Evolutionary conservation across 2,797 vertebrate genomes (phyloP).

Genomic region (Typhlichthys eigenmanni): DNA sequence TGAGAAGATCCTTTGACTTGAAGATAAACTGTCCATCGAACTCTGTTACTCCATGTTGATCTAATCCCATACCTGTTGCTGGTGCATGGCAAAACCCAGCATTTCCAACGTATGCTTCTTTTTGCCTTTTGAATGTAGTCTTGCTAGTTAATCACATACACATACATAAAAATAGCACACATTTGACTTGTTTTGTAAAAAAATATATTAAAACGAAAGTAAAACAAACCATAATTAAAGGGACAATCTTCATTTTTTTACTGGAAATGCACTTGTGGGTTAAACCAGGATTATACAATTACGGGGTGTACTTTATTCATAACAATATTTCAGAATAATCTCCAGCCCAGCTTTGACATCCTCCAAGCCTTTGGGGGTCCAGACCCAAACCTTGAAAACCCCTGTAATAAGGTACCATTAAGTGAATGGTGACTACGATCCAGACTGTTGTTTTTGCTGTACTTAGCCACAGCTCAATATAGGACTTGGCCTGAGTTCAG

Average conservation of each 20-base stretch:
- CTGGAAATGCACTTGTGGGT: no score
- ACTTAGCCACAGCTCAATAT: constrained; percentile 16
- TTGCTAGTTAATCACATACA: not conserved
- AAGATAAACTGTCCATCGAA: constrained; percentile 46
- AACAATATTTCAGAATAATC: no score
- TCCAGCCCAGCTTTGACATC: no score
- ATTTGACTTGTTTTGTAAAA: no score
- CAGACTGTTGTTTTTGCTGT: constrained; percentile 23
- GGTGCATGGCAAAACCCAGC: constrained; percentile 28
- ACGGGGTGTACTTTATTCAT: no score
- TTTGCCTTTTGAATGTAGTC: not conserved
- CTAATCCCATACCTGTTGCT: constrained; percentile 33
- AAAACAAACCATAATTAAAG: no score
- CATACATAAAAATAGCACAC: no score
- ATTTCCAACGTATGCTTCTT: constrained; percentile 19
- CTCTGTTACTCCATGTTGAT: constrained; percentile 54
- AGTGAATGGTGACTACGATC: constrained; percentile 16
- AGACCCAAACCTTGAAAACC: no score
- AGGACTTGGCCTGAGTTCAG: constrained; percentile 34
- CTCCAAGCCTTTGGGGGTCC: no score
- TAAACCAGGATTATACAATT: no score
- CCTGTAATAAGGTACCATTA: constrained; percentile 8
- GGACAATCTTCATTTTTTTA: no score
- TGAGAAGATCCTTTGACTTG: constrained; percentile 55
- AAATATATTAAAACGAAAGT: no score